phyloP scores from a whole-genome alignment of 1,140 invertebrate species.

The Euwallacea similis region DNA sequence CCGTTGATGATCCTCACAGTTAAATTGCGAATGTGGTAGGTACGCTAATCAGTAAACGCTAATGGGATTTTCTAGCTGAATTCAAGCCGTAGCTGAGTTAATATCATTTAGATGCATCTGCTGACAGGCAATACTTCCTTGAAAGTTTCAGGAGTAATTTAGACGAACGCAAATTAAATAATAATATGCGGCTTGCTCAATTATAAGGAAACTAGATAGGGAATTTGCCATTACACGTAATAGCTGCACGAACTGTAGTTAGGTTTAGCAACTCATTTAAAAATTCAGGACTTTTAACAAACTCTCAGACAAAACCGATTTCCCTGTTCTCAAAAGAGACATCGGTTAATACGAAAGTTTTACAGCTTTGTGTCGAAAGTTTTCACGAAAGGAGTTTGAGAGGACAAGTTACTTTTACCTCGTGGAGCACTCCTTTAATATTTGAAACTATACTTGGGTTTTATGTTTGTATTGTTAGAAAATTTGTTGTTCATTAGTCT shows the following conservation, averaged over 20 bases:
- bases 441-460: no score
- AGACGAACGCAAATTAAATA: not conserved
- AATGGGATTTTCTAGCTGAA: constrained; percentile 7
- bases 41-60: not conserved
- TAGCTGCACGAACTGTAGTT: not conserved
- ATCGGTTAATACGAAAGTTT: constrained; percentile 7
- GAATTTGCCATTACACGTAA: no score
- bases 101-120: constrained; percentile 14
- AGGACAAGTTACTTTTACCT: no score
- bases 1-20: no score
- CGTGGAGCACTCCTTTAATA: no score
- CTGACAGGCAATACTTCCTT: constrained; percentile 8
- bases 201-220: no score
- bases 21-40: no score
- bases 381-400: not conserved
- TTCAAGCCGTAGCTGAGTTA: not conserved
- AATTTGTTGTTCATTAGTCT: no score
- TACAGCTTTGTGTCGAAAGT: not conserved
- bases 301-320: not conserved
- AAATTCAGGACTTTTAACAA: constrained; percentile 3
- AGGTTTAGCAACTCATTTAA: not conserved
- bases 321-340: not conserved
- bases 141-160: not conserved
- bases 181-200: not conserved
- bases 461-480: no score